Percentiles rank a stretch among this genome's conserved stretches.
phyloP scores from a whole-genome alignment of 1,140 invertebrate species.

The Ectropis grisescens region DNA sequence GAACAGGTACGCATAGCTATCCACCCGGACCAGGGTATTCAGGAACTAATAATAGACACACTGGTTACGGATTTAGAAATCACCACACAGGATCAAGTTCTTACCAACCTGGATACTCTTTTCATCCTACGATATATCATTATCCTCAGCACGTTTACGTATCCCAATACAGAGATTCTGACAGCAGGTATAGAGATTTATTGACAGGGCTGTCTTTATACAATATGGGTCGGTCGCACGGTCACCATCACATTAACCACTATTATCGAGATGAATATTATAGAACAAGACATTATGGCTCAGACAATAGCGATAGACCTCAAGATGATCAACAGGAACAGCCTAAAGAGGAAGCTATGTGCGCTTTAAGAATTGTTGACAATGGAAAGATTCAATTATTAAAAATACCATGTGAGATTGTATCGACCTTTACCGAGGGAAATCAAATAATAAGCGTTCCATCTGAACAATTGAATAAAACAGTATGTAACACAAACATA shows the following conservation, averaged over 20 bases:
- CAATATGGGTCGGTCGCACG: slow-evolving; percentile 47
- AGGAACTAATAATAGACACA: slow-evolving; percentile 2
- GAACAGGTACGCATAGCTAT: neutral
- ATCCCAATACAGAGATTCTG: slow-evolving; percentile 45
- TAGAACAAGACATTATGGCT: slow-evolving; percentile 27
- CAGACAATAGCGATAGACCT: too few relatives aligned
- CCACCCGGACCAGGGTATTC: slow-evolving; percentile 1
- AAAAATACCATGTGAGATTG: slow-evolving; percentile 56
- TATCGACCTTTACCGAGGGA: slow-evolving; percentile 48
- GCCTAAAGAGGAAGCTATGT: slow-evolving; percentile 33
- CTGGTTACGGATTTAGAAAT: slow-evolving; percentile 15
- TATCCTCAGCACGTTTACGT: slow-evolving; percentile 49
- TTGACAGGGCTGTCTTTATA: slow-evolving; percentile 55
- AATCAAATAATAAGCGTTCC: slow-evolving; percentile 22
- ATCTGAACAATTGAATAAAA: slow-evolving; percentile 16
- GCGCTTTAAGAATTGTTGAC: slow-evolving; percentile 43
- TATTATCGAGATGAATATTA: slow-evolving; percentile 59
- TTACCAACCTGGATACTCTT: slow-evolving; percentile 1
- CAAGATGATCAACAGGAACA: slow-evolving; percentile 10
- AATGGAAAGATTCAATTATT: slow-evolving; percentile 28
- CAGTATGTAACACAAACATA: slow-evolving; percentile 21
- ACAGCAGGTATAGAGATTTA: slow-evolving; percentile 41
- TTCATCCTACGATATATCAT: slow-evolving; percentile 28
- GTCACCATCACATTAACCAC: slow-evolving; percentile 33
- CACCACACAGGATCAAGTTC: slow-evolving; percentile 13